A percentile compares a stretch with the other conserved stretches of the same genome.
Conservation (phyloP, 2,797 vertebrate genomes). For the Decapterus maruadsi region DNA sequence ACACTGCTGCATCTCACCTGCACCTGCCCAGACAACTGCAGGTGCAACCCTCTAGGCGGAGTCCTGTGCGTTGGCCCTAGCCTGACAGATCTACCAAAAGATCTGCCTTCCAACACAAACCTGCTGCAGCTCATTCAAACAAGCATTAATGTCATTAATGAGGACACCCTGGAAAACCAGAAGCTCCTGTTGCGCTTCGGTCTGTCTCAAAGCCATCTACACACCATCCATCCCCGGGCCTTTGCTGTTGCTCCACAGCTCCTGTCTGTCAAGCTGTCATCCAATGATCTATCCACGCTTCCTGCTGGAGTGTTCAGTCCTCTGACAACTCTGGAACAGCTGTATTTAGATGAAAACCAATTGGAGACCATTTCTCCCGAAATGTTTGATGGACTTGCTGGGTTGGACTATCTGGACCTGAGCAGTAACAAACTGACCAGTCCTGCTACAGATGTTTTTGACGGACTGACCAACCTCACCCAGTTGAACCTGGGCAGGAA, state of each 20-base stretch:
- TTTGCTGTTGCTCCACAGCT: slow-evolving; percentile 85
- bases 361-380: slow-evolving; percentile 77
- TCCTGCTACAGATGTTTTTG: slow-evolving; percentile 78
- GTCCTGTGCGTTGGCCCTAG: slow-evolving; percentile 59
- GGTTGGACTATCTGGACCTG: slow-evolving; percentile 83
- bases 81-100: slow-evolving; percentile 70
- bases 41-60: not conserved
- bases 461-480: slow-evolving; percentile 80
- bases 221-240: slow-evolving; percentile 83
- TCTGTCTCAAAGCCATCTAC: slow-evolving; percentile 83
- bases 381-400: slow-evolving; percentile 81
- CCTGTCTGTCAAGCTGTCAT: slow-evolving; percentile 85
- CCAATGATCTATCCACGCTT: slow-evolving; percentile 82
- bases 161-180: slow-evolving; percentile 81
- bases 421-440: slow-evolving; percentile 84
- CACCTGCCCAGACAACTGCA: slow-evolving; percentile 71
- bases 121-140: slow-evolving; percentile 77
- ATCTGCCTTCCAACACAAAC: slow-evolving; percentile 61
- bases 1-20: slow-evolving; percentile 39
- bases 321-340: slow-evolving; percentile 81
- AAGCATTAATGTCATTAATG: slow-evolving; percentile 70
- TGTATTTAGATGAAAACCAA: slow-evolving; percentile 85
- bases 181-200: slow-evolving; percentile 82
- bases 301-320: slow-evolving; percentile 84
- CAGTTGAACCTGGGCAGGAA: slow-evolving; percentile 88